These are phyloP conservation scores for Hormaphis cornu DNA, from an alignment of 1,140 invertebrate species.

Conservation along the genomic window DNA sequence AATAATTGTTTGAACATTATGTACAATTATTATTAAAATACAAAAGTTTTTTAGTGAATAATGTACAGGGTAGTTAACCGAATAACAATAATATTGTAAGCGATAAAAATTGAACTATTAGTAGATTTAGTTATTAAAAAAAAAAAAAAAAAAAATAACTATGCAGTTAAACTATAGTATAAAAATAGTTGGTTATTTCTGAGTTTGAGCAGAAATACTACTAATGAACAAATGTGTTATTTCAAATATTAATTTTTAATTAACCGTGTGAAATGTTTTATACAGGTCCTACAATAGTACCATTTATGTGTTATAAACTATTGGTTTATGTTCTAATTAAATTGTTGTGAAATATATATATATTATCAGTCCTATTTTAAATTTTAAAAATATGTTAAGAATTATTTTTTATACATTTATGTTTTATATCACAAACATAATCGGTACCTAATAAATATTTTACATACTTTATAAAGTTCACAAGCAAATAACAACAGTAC, in stretches of 20 bases:
- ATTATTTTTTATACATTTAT: too few relatives aligned
- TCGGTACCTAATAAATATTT: too few relatives aligned
- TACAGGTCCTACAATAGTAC: too few relatives aligned
- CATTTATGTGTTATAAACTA: too few relatives aligned
- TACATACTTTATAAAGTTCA: too few relatives aligned
- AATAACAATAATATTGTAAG: neutral
- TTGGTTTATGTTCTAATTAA: too few relatives aligned
- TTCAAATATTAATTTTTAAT: neutral
- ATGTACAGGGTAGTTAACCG: neutral
- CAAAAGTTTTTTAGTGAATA: neutral
- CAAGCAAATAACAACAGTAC: too few relatives aligned
- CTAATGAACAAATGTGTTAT: neutral
- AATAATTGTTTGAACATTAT: neutral
- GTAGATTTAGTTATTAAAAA: neutral
- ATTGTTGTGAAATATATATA: too few relatives aligned
- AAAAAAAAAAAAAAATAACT: neutral
- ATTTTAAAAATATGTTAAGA: too few relatives aligned
- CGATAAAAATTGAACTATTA: neutral
- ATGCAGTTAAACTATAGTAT: neutral
- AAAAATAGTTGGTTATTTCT: slow-evolving; percentile 8
- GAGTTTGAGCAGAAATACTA: slow-evolving; percentile 9
- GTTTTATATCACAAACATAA: too few relatives aligned
- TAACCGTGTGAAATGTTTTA: too few relatives aligned
- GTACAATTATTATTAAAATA: neutral
- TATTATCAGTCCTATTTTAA: too few relatives aligned